Evolutionary conservation across 2,797 vertebrate genomes (phyloP), one percentile per base, ranked within the genome.

Genomic region (Muscicapa striata): DNA sequence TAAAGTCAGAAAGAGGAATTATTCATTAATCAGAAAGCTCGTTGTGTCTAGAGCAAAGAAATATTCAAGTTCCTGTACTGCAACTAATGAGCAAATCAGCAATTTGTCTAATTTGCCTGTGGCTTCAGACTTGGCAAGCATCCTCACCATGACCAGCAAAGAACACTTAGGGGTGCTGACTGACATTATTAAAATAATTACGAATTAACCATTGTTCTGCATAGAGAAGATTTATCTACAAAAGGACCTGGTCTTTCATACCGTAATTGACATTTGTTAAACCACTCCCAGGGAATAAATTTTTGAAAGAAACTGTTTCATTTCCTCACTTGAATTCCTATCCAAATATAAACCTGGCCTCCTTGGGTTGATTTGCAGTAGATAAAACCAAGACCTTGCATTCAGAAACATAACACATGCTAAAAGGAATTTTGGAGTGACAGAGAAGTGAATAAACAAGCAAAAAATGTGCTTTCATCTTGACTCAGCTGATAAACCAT

Each of bases 1-100:
- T 79, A 85, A 86, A 96, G 93, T 58, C 66, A 96, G 75, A 87
- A 63, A 75, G 8, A 90, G 19, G 52, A 93, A 79, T 58, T 45
- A 43, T 22, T 92, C 49, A 82, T 81, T 94, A 90, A 49, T 79
- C 76, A 83, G 51, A 85, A 88, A 87, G 45, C 64, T 68, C 24
- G 5, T 68, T 91, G 67, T 62, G n/a, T 77, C 48, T 93, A 54
- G 78, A 85, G 67, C 26, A 89, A 66, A 91, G 27, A 20, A 52
- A 61, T 81, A 94, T 80, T 93, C 55, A 73, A 48, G 11, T 89
- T 76, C 1, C 0, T 67, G 38, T 49, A 34, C 66, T 78, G 45
- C 85, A 93, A 80, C 64, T 89, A 93, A 87, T 4, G 40, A 90
- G n/a, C 38, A 88, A 93, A 83, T 23, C 16, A 92, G 52, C 41